Evolutionary conservation across 1,140 invertebrate species (phyloP).

Genomic region (Listronotus bonariensis): DNA sequence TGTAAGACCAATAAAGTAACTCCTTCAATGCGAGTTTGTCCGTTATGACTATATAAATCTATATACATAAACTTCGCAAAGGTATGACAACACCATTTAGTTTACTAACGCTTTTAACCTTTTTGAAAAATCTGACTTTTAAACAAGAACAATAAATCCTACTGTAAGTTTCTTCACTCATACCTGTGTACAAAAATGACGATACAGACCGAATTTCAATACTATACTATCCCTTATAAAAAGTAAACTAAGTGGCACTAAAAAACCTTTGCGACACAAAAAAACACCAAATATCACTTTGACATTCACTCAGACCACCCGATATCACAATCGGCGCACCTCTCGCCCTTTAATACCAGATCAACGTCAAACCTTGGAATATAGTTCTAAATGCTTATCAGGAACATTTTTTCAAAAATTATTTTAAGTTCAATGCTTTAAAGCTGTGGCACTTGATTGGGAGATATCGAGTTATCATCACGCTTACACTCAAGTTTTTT

Average conservation of each 20-base stretch:
- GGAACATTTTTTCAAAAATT: constrained; percentile 52
- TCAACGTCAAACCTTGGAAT: constrained; percentile 39
- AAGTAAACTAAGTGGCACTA: constrained; percentile 1
- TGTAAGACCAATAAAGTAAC: constrained; percentile 49
- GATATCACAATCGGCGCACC: constrained; percentile 50
- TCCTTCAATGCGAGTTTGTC: constrained; percentile 46
- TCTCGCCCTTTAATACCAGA: constrained; percentile 54
- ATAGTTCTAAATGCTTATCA: constrained; percentile 51
- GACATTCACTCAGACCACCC: constrained; percentile 46
- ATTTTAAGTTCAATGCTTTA: constrained; percentile 12
- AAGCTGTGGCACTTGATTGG: constrained; percentile 50
- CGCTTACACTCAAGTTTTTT: constrained; percentile 3
- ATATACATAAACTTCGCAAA: constrained; percentile 38
- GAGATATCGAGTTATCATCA: constrained; percentile 50
- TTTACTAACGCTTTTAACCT: too few species aligned
- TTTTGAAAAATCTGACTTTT: too few species aligned
- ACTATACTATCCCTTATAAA: background rate
- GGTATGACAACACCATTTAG: background rate
- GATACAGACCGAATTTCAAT: too few species aligned
- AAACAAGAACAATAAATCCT: too few species aligned
- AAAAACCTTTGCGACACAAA: constrained; percentile 18
- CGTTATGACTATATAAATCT: constrained; percentile 43
- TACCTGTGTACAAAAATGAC: too few species aligned
- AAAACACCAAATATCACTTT: constrained; percentile 22
- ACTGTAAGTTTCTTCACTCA: too few species aligned